phyloP scores from a whole-genome alignment of 1,140 invertebrate species.

The Laodelphax striatellus region DNA sequence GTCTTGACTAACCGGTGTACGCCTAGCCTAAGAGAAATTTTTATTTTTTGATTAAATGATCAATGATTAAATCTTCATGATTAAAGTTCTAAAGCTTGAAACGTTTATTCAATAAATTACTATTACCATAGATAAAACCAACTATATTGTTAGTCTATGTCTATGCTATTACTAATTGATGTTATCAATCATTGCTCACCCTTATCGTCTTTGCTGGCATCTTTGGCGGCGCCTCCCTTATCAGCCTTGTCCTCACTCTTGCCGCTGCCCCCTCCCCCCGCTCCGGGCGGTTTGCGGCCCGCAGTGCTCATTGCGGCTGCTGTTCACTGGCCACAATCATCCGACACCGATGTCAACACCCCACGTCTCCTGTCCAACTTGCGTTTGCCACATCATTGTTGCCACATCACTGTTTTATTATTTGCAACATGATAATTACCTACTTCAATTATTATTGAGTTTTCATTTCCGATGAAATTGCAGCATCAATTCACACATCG shows the following conservation, averaged over 20 bases:
- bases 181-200: background rate
- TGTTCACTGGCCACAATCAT: slow-evolving; percentile 2
- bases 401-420: background rate
- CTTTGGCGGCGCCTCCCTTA: background rate
- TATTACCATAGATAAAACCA: too few species aligned
- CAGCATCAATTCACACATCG: background rate
- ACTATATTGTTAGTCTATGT: too few species aligned
- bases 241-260: slow-evolving; percentile 3
- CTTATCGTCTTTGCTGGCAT: background rate
- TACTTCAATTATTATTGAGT: too few species aligned
- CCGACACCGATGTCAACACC: background rate
- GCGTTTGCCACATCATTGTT: background rate
- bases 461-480: too few species aligned
- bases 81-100: too few species aligned
- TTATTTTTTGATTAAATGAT: too few species aligned
- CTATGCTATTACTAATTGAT: too few species aligned
- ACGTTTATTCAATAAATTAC: too few species aligned
- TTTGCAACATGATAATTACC: background rate
- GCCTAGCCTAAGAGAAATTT: too few species aligned
- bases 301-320: slow-evolving; percentile 3
- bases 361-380: background rate
- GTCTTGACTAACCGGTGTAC: too few species aligned
- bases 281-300: slow-evolving; percentile 7
- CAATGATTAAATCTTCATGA: too few species aligned
- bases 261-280: background rate